Evolutionary conservation across 2,888 invertebrate species (phyloP).

Genomic region (Eilema sororculum): DNA sequence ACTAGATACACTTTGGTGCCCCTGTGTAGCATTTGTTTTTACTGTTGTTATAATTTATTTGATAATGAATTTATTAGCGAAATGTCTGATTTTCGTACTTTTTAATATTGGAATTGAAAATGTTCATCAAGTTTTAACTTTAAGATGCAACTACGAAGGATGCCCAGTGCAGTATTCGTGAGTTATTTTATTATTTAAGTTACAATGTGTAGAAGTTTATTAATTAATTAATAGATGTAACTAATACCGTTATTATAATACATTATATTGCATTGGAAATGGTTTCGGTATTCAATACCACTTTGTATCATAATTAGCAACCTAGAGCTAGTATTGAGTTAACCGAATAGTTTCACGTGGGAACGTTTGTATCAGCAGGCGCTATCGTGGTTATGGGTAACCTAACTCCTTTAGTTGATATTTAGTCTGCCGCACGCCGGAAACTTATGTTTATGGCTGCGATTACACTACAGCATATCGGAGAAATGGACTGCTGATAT

Average conservation of each 20-base stretch:
- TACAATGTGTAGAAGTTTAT: neutral
- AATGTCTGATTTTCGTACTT: slow-evolving; percentile 24
- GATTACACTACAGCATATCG: slow-evolving; percentile 41
- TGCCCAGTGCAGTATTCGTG: slow-evolving; percentile 39
- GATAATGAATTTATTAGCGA: slow-evolving; percentile 43
- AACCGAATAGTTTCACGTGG: slow-evolving; percentile 57
- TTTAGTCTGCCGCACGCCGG: slow-evolving; percentile 59
- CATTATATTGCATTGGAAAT: neutral
- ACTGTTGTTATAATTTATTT: slow-evolving; percentile 20
- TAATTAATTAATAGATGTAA: neutral
- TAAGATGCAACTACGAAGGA: slow-evolving; percentile 32
- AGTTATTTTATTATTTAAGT: slow-evolving; percentile 31
- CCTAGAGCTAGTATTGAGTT: neutral
- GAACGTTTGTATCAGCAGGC: slow-evolving; percentile 51
- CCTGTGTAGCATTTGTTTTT: slow-evolving; percentile 25
- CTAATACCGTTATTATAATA: neutral
- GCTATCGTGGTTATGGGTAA: slow-evolving; percentile 56
- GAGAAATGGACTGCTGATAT: slow-evolving; percentile 51
- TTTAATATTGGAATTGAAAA: slow-evolving; percentile 22
- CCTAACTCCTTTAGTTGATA: slow-evolving; percentile 54
- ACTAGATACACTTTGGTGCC: slow-evolving; percentile 31
- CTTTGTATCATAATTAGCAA: neutral
- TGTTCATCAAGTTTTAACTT: slow-evolving; percentile 22
- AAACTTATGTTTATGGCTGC: slow-evolving; percentile 53
- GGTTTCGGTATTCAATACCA: neutral